Conservation (phyloP, 2,113 vertebrate genomes). For the Xenus cinereus region DNA sequence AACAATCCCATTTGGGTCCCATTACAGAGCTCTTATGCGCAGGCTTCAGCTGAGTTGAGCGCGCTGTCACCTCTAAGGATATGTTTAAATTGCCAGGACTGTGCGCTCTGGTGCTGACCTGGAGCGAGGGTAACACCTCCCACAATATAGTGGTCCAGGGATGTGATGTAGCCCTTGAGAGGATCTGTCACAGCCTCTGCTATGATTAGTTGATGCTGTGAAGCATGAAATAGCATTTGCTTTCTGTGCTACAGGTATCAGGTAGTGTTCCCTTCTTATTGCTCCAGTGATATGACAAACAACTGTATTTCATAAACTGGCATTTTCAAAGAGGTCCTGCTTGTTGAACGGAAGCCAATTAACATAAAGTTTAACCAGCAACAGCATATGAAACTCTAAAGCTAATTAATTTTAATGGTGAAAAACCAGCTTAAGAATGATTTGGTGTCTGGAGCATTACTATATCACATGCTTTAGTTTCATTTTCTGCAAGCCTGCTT, state of each 20-base stretch:
- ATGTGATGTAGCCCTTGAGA: not conserved
- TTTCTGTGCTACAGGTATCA: not conserved
- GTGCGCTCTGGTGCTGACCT: not conserved
- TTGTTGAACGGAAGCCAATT: slow-evolving; percentile 2
- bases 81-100: not conserved
- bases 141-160: fast-evolving
- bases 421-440: not conserved
- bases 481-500: not conserved
- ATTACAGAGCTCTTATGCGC: not conserved
- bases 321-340: not conserved
- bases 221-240: slow-evolving; percentile 42
- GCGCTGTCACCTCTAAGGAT: not conserved
- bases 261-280: not conserved
- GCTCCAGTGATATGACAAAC: not conserved
- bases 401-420: slow-evolving; percentile 2
- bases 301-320: not conserved
- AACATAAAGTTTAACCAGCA: not conserved
- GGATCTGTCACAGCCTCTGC: not conserved
- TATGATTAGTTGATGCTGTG: not conserved
- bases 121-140: not conserved
- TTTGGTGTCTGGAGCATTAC: not conserved
- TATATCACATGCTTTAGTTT: not conserved
- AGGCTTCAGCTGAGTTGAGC: not conserved
- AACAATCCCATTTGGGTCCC: not conserved
- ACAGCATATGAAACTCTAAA: not conserved